A percentile compares a stretch with the other conserved stretches of the same genome.
Conservation (phyloP, 2,113 vertebrate species). For the Nannospalax galili region DNA sequence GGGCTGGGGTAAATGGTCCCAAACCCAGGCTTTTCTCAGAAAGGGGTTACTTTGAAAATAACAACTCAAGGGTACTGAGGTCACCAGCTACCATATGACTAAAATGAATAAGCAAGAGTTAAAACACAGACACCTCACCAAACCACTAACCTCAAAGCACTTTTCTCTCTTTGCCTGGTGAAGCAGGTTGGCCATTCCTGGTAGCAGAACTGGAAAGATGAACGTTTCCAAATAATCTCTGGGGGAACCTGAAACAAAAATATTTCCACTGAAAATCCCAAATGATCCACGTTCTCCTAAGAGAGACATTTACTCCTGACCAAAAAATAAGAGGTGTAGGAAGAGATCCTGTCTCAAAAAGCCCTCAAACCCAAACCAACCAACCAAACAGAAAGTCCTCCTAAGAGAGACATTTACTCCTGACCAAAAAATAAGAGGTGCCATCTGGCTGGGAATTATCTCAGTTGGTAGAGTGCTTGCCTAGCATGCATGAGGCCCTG, state of each 20-base stretch:
- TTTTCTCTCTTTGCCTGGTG: slow-evolving; percentile 87
- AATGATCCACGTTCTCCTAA: slow-evolving; percentile 26
- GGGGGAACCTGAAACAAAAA: slow-evolving; percentile 86
- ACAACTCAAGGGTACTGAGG: slow-evolving; percentile 41
- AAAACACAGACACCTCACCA: not conserved
- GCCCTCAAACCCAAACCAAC: not conserved
- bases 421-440: not conserved
- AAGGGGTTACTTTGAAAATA: slow-evolving; percentile 24
- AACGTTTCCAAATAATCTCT: slow-evolving; percentile 86
- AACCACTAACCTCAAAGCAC: slow-evolving; percentile 90
- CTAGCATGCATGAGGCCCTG: not conserved
- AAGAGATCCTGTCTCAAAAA: not conserved
- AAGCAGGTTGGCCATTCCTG: slow-evolving; percentile 90
- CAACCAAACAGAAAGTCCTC: not conserved
- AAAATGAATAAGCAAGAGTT: not conserved
- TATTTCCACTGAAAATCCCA: slow-evolving; percentile 18
- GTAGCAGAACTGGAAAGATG: slow-evolving; percentile 92
- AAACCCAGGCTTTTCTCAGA: not conserved
- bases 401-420: not conserved
- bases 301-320: slow-evolving; percentile 6
- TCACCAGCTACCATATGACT: not conserved
- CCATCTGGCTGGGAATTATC: not conserved
- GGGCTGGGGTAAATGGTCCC: not conserved
- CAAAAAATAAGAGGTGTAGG: not conserved
- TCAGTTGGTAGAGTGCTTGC: not conserved